Evolutionary conservation across 2,797 vertebrate species (phyloP), one percentile per base, ranked within the genome.

Genomic region (Rachycentron canadum): DNA sequence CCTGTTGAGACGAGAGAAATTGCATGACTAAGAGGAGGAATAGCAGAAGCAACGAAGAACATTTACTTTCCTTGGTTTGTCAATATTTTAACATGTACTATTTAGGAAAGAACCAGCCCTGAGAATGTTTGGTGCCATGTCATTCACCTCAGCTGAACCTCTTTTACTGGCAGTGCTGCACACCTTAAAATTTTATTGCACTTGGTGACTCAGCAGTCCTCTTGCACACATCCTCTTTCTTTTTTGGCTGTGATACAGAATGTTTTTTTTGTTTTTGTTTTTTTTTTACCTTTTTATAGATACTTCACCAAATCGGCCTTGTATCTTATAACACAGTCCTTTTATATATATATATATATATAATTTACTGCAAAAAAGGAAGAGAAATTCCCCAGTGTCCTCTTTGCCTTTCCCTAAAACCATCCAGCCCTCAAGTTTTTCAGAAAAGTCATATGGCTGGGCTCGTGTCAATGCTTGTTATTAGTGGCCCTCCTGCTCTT

Each of bases 181-280:
- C 64, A 69, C 61, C 62, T 87, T 73, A 73, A 84, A 81, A 80
- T 87, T 82, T 84, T 34, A 85, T 82, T 69, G 30, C 52, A 52
- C 71, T n/a, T 52, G 30, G 59, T 86, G 82, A 85, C 63, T 86
- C 84, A 84, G 78, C 76, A 65, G 56, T 73, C 47, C 62, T 23
- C 60, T 65, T 66, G 32, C 45, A 72, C 26, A 61, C 23, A 21
- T 52, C 21, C 10, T 19, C 50, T 57, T 40, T 52, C 41, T 59
- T 45, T 62, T 66, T 36, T 49, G 14, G 16, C 21, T 30, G 21
- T 21, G 30, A 14, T 19, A 68, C 50, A 53, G 50, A 16, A 19
- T 34, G 41, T 47, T 60, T 52, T 67, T n/a, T n/a, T n/a, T n/a
- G n/a, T n/a, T n/a, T n/a, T n/a, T n/a, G n/a, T n/a, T n/a, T n/a